Evolutionary conservation across 1,140 invertebrate species (phyloP).

Genomic region (Galleria mellonella): DNA sequence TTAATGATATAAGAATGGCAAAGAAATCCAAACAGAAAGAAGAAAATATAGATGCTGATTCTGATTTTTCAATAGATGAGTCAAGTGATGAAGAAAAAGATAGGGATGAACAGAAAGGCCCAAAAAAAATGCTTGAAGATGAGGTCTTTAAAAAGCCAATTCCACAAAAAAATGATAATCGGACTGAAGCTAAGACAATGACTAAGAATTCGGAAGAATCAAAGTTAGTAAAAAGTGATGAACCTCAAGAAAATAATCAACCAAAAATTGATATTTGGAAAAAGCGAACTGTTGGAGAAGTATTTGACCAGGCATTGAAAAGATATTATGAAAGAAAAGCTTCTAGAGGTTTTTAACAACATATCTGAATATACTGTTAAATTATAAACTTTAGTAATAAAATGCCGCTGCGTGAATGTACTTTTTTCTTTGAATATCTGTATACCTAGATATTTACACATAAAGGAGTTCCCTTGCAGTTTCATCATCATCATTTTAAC

Average conservation of each 20-base stretch:
- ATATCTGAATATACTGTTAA: not conserved
- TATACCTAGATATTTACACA: too few species aligned
- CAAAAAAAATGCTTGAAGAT: not conserved
- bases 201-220: conserved; percentile 13
- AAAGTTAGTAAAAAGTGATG: conserved; percentile 7
- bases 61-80: conserved; percentile 79
- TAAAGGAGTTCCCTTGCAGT: too few species aligned
- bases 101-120: conserved; percentile 11
- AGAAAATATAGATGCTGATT: conserved; percentile 81
- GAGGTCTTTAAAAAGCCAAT: conserved; percentile 1
- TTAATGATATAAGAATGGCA: conserved; percentile 52
- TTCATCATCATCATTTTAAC: too few species aligned
- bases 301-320: conserved; percentile 86
- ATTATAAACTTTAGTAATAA: too few species aligned
- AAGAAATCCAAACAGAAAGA: conserved; percentile 67
- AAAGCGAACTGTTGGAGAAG: conserved; percentile 87
- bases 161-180: conserved; percentile 9
- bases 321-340: conserved; percentile 87
- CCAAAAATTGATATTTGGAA: conserved; percentile 84
- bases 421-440: too few species aligned
- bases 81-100: conserved; percentile 69
- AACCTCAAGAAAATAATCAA: conserved; percentile 31
- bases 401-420: too few species aligned
- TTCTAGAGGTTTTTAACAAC: conserved; percentile 43
- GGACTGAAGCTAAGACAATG: conserved; percentile 6